These are phyloP conservation scores for Saguinus midas DNA, from an alignment of 2,113 vertebrate species.

Conservation along the genomic window DNA sequence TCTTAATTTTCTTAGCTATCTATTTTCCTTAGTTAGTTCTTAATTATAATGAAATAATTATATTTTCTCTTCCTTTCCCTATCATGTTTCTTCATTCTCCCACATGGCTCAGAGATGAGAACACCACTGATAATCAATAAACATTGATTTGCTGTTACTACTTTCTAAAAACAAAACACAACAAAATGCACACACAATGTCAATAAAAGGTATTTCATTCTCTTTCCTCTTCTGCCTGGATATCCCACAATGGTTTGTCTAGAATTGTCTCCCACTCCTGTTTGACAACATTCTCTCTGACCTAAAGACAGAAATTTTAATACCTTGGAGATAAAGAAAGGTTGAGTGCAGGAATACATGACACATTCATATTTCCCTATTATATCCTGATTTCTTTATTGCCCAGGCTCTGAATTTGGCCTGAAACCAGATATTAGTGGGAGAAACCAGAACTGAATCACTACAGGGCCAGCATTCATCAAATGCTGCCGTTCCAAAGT, in stretches of 20 bases:
- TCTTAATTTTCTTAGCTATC: slow-evolving; percentile 14
- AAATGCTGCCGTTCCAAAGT: background rate
- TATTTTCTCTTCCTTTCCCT: background rate
- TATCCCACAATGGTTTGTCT: background rate
- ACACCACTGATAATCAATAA: background rate
- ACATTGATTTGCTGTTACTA: background rate
- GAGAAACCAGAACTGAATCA: background rate
- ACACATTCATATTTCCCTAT: background rate
- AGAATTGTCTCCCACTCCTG: background rate
- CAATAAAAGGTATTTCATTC: background rate
- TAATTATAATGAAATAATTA: background rate
- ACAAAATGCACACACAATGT: background rate
- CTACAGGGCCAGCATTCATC: background rate
- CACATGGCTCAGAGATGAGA: slow-evolving; percentile 17
- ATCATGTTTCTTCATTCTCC: background rate
- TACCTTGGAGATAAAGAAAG: background rate
- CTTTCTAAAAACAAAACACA: slow-evolving; percentile 37
- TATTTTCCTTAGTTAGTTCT: background rate
- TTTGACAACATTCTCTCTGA: slow-evolving; percentile 28
- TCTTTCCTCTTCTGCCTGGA: background rate
- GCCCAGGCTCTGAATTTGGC: background rate
- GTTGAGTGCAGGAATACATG: background rate
- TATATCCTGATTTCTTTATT: background rate
- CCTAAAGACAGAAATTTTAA: background rate
- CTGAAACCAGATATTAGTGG: background rate